phyloP scores from a whole-genome alignment of 2,888 invertebrate genomes.

The Exephanes ischioxanthus region DNA sequence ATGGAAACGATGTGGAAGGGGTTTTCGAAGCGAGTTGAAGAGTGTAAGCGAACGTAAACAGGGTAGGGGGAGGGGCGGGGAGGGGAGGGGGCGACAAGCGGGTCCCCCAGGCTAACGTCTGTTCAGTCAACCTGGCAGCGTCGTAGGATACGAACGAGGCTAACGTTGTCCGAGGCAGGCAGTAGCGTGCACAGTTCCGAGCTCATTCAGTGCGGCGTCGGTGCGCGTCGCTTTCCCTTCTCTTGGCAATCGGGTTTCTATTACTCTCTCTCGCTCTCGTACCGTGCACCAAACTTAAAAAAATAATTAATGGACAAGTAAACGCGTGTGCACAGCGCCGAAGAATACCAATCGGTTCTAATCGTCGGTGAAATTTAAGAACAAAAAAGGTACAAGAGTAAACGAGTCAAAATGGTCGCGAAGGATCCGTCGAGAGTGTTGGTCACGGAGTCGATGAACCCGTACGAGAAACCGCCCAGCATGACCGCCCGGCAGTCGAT shows the following conservation, averaged over 20 bases:
- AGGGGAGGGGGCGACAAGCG: conserved; percentile 67
- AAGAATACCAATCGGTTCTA: neutral
- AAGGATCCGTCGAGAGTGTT: conserved; percentile 82
- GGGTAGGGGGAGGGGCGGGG: conserved; percentile 28
- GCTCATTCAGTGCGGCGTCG: conserved; percentile 62
- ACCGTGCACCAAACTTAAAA: conserved; percentile 21
- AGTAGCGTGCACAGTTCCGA: conserved; percentile 65
- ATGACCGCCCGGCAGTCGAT: conserved; percentile 80
- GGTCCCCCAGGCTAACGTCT: conserved; percentile 71
- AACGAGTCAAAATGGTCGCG: conserved; percentile 85
- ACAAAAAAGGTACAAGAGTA: neutral
- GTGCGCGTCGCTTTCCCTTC: conserved; percentile 62
- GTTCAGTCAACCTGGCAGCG: conserved; percentile 81
- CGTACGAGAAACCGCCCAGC: conserved; percentile 85
- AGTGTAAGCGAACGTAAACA: conserved; percentile 28
- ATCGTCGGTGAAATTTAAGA: neutral
- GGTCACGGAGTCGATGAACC: conserved; percentile 86
- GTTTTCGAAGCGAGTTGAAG: conserved; percentile 52
- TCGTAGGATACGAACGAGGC: conserved; percentile 72
- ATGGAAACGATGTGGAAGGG: neutral
- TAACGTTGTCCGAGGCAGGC: conserved; percentile 73
- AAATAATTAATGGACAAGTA: conserved; percentile 20
- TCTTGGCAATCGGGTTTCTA: neutral
- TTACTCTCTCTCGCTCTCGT: conserved; percentile 3
- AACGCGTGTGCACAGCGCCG: neutral